Evolutionary conservation across 2,113 vertebrate species (phyloP), one percentile per base, ranked within the genome.

Genomic region (Catagonus wagneri): DNA sequence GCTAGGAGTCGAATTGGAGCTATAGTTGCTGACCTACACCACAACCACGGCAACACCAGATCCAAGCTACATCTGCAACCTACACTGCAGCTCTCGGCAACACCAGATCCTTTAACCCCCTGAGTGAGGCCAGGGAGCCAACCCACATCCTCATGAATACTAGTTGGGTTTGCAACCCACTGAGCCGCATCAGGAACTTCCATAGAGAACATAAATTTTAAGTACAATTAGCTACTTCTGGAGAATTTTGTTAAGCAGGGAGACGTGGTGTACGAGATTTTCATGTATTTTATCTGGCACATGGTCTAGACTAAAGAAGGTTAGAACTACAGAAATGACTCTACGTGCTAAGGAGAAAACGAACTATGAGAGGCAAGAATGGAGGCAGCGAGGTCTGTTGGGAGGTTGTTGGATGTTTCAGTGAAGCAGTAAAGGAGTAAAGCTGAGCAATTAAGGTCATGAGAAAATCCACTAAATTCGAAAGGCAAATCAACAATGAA

Each of bases 401-500:
- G 54, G 17, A 19, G 61, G 39, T 9, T 11, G 25, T 15, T 11
- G 3, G 11, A 1, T 1, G 34, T 14, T 39, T 20, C 63, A 65
- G 27, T 3, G 63, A 44, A 32, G n/a, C 1, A 4, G 50, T 3
- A 20, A 27, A 63, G 56, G 3, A 0, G 8, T 4, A 34, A 14
- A 58, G 13, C 11, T n/a, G 39, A 22, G 1, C 13, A 17, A 6
- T 15, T 11, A 56, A 34, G 58, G 23, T 25, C 65, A 2, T 15
- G 14, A 34, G 50, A 29, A 17, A 71, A 60, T 7, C 34, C 36
- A 93, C 34, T 60, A 61, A 17, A 54, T n/a, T 3, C 50, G 8
- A 80, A 29, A 61, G 50, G 22, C 79, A 79, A 50, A 34, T 74
- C 29, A 15, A 34, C 34, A 17, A 19, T 11, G 23, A 65, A 52